Evolutionary conservation across 2,888 invertebrate species (phyloP).

Genomic region (Seira sanloemensis): DNA sequence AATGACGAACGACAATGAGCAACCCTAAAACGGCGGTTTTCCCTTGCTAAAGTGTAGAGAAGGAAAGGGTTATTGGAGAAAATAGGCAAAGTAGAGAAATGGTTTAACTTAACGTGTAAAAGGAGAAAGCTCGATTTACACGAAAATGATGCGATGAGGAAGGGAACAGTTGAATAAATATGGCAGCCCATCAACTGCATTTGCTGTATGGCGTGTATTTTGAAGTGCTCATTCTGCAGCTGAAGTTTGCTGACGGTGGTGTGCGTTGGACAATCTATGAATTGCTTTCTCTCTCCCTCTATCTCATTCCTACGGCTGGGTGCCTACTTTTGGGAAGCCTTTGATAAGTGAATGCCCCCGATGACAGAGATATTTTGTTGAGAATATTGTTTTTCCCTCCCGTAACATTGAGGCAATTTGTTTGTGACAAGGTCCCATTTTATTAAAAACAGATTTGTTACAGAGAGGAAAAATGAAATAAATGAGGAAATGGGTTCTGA

Average conservation of each 20-base stretch:
- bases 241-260: neutral
- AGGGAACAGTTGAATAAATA: constrained; percentile 47
- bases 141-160: neutral
- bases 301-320: too few relatives aligned
- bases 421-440: neutral
- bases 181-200: constrained; percentile 52
- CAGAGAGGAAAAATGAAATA: too few relatives aligned
- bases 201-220: constrained; percentile 31
- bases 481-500: too few relatives aligned
- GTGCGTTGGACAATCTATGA: neutral
- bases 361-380: neutral
- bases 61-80: too few relatives aligned
- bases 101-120: too few relatives aligned
- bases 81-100: neutral
- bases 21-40: neutral
- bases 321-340: too few relatives aligned
- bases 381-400: neutral
- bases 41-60: neutral
- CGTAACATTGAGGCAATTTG: neutral
- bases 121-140: neutral
- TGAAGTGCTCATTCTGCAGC: constrained; percentile 32
- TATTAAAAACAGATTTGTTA: neutral
- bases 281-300: neutral
- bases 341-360: neutral
- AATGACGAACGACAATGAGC: neutral